These are phyloP conservation scores for Boloria selene DNA, from an alignment of 2,888 invertebrate species.

Conservation along the genomic window DNA sequence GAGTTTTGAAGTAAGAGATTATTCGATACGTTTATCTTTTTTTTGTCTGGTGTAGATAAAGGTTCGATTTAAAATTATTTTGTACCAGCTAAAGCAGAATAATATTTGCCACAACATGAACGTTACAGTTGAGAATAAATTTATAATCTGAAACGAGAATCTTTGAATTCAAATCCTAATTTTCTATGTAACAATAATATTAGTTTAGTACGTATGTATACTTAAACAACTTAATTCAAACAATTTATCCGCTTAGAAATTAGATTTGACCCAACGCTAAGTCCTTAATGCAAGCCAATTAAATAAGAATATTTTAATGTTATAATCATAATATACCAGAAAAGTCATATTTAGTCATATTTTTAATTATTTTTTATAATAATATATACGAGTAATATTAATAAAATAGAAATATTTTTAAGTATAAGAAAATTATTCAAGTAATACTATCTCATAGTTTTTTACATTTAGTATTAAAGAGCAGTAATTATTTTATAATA, in stretches of 20 bases:
- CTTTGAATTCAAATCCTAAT: conserved; percentile 1
- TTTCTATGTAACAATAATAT: conserved; percentile 5
- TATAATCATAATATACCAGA: background rate
- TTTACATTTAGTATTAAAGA: background rate
- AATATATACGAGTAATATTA: too few species aligned
- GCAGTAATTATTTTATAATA: too few species aligned
- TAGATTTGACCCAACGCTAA: conserved; percentile 30
- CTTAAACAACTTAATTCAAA: conserved; percentile 24
- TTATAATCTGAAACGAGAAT: background rate
- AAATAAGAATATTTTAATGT: background rate
- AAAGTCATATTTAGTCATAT: too few species aligned
- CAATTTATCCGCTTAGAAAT: conserved; percentile 32
- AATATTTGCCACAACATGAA: too few species aligned
- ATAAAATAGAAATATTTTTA: too few species aligned
- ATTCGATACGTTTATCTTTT: background rate
- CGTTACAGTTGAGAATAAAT: too few species aligned
- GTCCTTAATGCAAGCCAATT: conserved; percentile 24
- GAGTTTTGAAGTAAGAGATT: background rate
- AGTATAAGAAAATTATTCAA: background rate
- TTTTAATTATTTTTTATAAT: too few species aligned
- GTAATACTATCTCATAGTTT: background rate
- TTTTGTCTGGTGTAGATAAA: too few species aligned
- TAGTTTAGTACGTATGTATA: conserved; percentile 25
- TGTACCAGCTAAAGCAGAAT: too few species aligned
- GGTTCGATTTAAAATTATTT: too few species aligned